A percentile compares a stretch with the other conserved stretches of the same genome.
phyloP scores from a whole-genome alignment of 1,140 invertebrate genomes.

The Ceratosolen solmsi region DNA sequence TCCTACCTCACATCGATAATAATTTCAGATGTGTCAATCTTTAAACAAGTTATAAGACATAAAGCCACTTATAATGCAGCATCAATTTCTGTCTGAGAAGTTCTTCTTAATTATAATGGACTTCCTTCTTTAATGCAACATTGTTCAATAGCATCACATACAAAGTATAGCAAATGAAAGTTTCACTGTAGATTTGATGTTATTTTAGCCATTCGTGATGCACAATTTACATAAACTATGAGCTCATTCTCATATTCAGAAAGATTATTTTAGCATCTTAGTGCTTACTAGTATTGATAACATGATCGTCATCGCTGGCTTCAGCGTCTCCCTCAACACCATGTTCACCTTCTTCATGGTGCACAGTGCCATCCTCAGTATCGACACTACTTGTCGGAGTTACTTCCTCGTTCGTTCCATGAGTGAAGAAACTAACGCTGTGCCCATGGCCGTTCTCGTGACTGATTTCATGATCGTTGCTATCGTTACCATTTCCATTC shows the following conservation, averaged over 20 bases:
- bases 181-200: conserved; percentile 34
- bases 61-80: too few species aligned
- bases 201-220: not conserved
- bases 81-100: too few species aligned
- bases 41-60: too few species aligned
- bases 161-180: too few species aligned
- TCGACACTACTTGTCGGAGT: conserved; percentile 78
- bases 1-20: not conserved
- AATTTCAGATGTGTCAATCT: too few species aligned
- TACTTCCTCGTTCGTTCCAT: conserved; percentile 72
- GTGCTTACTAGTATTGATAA: conserved; percentile 56
- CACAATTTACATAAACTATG: not conserved
- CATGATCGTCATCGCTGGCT: conserved; percentile 74
- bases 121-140: too few species aligned
- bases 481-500: conserved; percentile 59
- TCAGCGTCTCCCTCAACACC: conserved; percentile 77
- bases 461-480: conserved; percentile 58
- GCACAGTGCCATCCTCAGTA: conserved; percentile 75
- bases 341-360: conserved; percentile 72
- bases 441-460: conserved; percentile 57
- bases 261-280: conserved; percentile 34
- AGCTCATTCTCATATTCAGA: not conserved
- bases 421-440: conserved; percentile 56
- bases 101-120: too few species aligned
- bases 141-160: too few species aligned